Conservation (phyloP, 2,888 invertebrate species). For the Pollenia angustigena region DNA sequence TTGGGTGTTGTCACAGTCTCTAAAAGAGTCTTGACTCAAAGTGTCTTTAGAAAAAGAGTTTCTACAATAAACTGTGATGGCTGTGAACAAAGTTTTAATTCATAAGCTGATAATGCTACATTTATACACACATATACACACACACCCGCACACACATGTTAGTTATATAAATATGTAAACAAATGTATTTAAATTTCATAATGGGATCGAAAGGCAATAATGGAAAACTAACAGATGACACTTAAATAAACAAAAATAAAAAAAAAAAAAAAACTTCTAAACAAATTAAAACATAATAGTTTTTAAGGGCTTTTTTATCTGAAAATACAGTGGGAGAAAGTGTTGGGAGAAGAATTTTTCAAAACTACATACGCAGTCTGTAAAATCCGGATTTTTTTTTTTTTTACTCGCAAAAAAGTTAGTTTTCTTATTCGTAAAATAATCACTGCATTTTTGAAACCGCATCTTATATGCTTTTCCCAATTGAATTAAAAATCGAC, state of each 20-base stretch:
- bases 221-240: slow-evolving; percentile 6
- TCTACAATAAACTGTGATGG: not conserved
- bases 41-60: not conserved
- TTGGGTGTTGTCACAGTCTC: not conserved
- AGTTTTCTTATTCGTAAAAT: no score
- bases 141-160: not conserved
- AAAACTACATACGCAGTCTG: no score
- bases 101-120: not conserved
- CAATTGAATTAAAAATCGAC: no score
- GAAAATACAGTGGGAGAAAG: not conserved
- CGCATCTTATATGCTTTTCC: no score
- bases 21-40: not conserved
- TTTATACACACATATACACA: not conserved
- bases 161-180: not conserved
- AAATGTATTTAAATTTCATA: slow-evolving; percentile 10
- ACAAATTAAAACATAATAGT: not conserved
- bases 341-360: no score
- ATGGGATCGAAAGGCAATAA: no score
- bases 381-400: no score
- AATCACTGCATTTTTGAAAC: no score
- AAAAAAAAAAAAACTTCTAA: not conserved
- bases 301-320: not conserved
- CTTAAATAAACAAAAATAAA: not conserved
- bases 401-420: no score
- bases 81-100: not conserved